Conservation (phyloP, 2,888 invertebrate genomes). For the Drosophila hawaiiensis region DNA sequence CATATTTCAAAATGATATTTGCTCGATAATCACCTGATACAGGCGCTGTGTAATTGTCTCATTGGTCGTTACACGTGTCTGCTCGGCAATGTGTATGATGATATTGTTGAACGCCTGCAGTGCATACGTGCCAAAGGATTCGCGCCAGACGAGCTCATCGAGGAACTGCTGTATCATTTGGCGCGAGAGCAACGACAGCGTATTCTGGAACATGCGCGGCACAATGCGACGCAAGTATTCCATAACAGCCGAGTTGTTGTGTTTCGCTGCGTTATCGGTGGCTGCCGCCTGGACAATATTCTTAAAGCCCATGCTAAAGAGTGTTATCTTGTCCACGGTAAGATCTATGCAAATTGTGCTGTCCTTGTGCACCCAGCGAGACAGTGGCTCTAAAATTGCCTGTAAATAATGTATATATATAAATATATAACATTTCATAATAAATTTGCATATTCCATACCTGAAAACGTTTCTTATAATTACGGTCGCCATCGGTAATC, state of each 20-base stretch:
- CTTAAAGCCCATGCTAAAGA: slow-evolving; percentile 92
- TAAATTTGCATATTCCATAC: background rate
- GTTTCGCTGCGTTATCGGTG: slow-evolving; percentile 85
- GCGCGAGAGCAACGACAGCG: slow-evolving; percentile 91
- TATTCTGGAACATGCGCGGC: slow-evolving; percentile 96
- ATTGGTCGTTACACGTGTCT: slow-evolving; percentile 89
- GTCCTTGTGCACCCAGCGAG: slow-evolving; percentile 91
- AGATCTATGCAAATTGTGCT: slow-evolving; percentile 93
- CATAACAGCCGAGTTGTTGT: slow-evolving; percentile 92
- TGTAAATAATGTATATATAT: slow-evolving; percentile 60
- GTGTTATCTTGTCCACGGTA: slow-evolving; percentile 92
- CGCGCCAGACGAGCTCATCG: slow-evolving; percentile 95
- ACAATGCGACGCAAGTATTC: slow-evolving; percentile 94
- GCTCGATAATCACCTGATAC: slow-evolving; percentile 87
- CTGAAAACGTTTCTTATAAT: slow-evolving; percentile 91
- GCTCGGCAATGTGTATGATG: slow-evolving; percentile 91
- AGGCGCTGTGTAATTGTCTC: slow-evolving; percentile 88
- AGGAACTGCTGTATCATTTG: slow-evolving; percentile 96
- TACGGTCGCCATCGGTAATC: slow-evolving; percentile 90
- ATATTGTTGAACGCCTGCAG: slow-evolving; percentile 93
- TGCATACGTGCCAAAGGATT: slow-evolving; percentile 92
- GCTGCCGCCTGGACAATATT: slow-evolving; percentile 89
- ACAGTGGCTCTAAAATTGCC: slow-evolving; percentile 92
- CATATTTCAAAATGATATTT: too few species aligned
- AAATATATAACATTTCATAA: background rate